Base-by-base conservation (phyloP, 2,797 vertebrate species). In the Pteronotus mesoamericanus region DNA sequence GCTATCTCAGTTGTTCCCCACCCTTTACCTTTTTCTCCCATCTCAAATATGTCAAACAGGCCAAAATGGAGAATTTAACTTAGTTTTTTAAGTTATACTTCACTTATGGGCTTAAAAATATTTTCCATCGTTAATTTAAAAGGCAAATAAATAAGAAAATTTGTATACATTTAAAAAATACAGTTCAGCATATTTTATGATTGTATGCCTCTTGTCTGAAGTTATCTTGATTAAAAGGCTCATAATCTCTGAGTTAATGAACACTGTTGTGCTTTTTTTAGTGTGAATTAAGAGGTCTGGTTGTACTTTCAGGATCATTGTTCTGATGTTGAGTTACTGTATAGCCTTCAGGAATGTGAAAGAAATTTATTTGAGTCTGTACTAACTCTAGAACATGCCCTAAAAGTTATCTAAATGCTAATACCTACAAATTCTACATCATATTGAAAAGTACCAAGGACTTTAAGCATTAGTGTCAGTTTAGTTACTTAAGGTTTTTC, bases 181-280 rank as follows among this genome's bases (percentile, higher is more conserved):
- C 4, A 95, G 18, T 11, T 48, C 22, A 37, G n/a, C 92, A 34
- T 93, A 79, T 92, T 85, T 61, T 78, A n/a, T 85, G 51, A 59
- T 61, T 75, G 1, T 61, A 66, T 92, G 5, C 22, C 6, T 86
- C 53, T 94, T 91, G 18, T 57, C 48, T 94, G 37, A 87, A 95
- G 94, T 94, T 91, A 74, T 94, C 15, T 82, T 94, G 34, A 86
- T 92, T 86, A 44, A 89, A 96, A 91, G 68, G 64, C 34, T 64
- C 9, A 85, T 68, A 10, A 57, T 83, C 46, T 77, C 44, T 71
- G n/a, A 69, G 9, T 59, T 88, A 88, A 14, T 85, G 34, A 93
- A 57, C 19, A 48, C 15, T 64, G 5, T 46, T 72, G 21, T 82
- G 26, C 15, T 95, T 77, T 59, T 89, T 77, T 82, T 66, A 75